Conservation (phyloP, 2,797 vertebrate species). For the Phyllotis vaccarum region DNA sequence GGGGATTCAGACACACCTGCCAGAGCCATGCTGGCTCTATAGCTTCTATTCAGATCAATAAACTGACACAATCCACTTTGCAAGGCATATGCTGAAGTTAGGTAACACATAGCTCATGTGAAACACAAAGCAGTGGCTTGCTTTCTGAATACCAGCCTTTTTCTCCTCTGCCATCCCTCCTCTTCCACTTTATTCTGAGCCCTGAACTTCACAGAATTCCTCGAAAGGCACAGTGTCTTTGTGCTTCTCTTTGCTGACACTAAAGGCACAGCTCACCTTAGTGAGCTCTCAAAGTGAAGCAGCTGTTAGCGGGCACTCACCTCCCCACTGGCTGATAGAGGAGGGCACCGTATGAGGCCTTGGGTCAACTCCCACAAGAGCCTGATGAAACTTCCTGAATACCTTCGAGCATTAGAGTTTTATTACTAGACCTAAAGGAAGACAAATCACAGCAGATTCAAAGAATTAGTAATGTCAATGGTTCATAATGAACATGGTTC, state of each 20-base stretch:
- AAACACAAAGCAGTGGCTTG: slow-evolving; percentile 7
- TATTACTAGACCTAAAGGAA: slow-evolving; percentile 54
- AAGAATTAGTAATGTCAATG: slow-evolving; percentile 67
- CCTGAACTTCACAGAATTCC: background rate
- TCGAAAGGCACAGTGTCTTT: background rate
- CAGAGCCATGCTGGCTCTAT: background rate
- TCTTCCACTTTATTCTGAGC: background rate
- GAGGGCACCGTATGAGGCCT: slow-evolving; percentile 1
- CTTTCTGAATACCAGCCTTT: background rate
- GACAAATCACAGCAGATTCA: slow-evolving; percentile 63
- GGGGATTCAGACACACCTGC: background rate
- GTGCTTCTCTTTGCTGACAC: background rate
- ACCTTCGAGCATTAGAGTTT: slow-evolving; percentile 58
- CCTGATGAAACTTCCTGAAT: slow-evolving; percentile 49
- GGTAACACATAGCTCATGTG: background rate
- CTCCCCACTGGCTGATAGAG: slow-evolving; percentile 39
- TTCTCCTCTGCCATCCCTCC: background rate
- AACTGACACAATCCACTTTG: slow-evolving; percentile 20
- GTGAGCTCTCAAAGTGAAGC: slow-evolving; percentile 36
- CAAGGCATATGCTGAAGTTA: slow-evolving; percentile 19
- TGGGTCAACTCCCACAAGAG: background rate
- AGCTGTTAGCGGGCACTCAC: slow-evolving; percentile 58
- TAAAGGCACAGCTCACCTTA: background rate
- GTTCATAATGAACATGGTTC: slow-evolving; percentile 50
- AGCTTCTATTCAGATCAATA: background rate